A percentile compares a stretch with the other conserved stretches of the same genome.
These are phyloP conservation scores for Acrossocheilus wenchowensis DNA, from an alignment of 2,797 vertebrate genomes.

Conservation along the genomic window DNA sequence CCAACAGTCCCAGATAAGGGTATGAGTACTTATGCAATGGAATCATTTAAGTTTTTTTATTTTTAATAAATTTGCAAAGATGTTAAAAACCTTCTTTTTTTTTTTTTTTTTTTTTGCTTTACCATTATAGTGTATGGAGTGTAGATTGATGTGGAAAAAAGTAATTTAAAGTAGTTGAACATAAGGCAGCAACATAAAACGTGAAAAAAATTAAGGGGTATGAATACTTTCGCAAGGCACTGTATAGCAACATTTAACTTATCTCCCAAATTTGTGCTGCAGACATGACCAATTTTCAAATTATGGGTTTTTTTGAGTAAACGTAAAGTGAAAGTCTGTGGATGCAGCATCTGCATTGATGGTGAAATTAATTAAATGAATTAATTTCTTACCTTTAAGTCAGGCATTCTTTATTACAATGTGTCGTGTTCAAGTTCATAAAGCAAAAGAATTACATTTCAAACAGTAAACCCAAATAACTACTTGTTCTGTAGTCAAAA, in stretches of 20 bases:
- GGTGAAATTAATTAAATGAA: not conserved
- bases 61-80: too few relatives aligned
- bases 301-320: not conserved
- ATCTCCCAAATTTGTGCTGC: not conserved
- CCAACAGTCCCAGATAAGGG: too few relatives aligned
- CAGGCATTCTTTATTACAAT: not conserved
- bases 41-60: too few relatives aligned
- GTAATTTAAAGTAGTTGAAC: too few relatives aligned
- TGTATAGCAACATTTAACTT: not conserved
- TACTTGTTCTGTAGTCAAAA: not conserved
- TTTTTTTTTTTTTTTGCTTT: too few relatives aligned
- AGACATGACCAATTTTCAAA: not conserved
- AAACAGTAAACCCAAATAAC: not conserved
- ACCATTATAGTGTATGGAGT: too few relatives aligned
- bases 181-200: too few relatives aligned
- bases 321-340: not conserved
- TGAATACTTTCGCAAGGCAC: too few relatives aligned
- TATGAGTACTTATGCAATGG: too few relatives aligned
- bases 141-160: too few relatives aligned
- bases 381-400: not conserved
- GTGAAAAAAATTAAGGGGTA: too few relatives aligned
- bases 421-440: not conserved
- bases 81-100: too few relatives aligned
- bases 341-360: not conserved
- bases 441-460: not conserved